These are phyloP conservation scores for Lasioglossum leucozonium DNA, from an alignment of 2,888 invertebrate genomes.

Conservation along the genomic window DNA sequence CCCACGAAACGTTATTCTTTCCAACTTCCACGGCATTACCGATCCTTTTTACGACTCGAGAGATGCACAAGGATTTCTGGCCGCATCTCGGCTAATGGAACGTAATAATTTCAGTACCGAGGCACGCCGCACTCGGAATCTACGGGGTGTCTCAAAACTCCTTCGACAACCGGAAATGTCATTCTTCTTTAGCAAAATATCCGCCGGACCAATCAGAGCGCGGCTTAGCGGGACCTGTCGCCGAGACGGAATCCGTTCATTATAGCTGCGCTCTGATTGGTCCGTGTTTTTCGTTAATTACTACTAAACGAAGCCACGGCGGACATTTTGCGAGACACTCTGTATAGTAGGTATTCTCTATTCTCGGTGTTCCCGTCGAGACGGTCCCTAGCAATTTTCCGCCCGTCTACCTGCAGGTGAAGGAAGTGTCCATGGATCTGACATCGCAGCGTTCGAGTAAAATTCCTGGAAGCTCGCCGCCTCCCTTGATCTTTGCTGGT, in stretches of 20 bases:
- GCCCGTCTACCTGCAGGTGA: background rate
- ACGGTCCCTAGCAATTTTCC: background rate
- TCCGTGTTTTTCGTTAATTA: no score
- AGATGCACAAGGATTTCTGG: background rate
- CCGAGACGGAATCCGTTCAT: no score
- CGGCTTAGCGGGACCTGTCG: no score
- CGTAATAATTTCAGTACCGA: background rate
- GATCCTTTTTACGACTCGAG: background rate
- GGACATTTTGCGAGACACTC: no score
- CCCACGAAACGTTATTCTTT: background rate
- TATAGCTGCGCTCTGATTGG: no score
- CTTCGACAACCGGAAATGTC: no score
- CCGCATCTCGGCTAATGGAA: background rate
- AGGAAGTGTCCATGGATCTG: slow-evolving; percentile 16
- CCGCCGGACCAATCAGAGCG: no score
- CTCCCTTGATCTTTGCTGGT: slow-evolving; percentile 22
- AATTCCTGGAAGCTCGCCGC: slow-evolving; percentile 16
- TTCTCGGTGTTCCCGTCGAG: background rate
- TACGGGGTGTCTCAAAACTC: no score
- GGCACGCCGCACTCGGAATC: background rate
- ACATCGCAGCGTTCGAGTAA: slow-evolving; percentile 34
- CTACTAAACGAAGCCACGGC: no score
- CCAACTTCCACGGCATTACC: background rate
- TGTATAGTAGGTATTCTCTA: background rate
- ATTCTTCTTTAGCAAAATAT: no score